Conservation (phyloP, 2,797 vertebrate species). For the Amblyraja radiata region DNA sequence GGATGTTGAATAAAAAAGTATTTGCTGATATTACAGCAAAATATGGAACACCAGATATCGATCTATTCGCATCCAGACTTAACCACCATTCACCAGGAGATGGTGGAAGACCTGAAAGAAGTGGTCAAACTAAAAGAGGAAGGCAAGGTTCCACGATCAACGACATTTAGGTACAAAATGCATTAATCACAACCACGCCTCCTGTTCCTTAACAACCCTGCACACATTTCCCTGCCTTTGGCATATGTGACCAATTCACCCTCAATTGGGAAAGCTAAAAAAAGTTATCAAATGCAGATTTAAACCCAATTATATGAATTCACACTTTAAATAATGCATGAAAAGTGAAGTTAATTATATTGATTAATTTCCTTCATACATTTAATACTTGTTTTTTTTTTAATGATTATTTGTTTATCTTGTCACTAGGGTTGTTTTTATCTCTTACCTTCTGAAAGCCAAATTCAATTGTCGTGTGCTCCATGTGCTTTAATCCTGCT, state of each 20-base stretch:
- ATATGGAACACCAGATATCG: too few relatives aligned
- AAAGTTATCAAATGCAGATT: too few relatives aligned
- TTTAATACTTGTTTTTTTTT: too few relatives aligned
- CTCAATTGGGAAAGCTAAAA: not conserved
- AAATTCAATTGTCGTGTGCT: too few relatives aligned
- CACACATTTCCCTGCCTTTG: not conserved
- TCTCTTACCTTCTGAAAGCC: too few relatives aligned
- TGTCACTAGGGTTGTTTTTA: too few relatives aligned
- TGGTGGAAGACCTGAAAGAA: not conserved
- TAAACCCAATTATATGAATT: not conserved
- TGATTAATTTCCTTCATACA: not conserved
- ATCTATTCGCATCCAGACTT: too few relatives aligned
- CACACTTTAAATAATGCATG: not conserved
- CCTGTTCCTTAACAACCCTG: not conserved
- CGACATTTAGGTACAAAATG: not conserved
- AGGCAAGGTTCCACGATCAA: not conserved
- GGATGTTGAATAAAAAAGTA: too few relatives aligned
- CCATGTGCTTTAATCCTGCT: too few relatives aligned
- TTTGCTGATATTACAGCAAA: too few relatives aligned
- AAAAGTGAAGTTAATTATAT: not conserved
- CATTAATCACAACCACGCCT: not conserved
- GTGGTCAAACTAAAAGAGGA: not conserved
- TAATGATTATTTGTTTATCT: too few relatives aligned
- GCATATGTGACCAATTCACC: not conserved
- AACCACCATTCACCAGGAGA: not conserved